Conservation (phyloP, 2,888 invertebrate genomes). For the Globia sparganii region DNA sequence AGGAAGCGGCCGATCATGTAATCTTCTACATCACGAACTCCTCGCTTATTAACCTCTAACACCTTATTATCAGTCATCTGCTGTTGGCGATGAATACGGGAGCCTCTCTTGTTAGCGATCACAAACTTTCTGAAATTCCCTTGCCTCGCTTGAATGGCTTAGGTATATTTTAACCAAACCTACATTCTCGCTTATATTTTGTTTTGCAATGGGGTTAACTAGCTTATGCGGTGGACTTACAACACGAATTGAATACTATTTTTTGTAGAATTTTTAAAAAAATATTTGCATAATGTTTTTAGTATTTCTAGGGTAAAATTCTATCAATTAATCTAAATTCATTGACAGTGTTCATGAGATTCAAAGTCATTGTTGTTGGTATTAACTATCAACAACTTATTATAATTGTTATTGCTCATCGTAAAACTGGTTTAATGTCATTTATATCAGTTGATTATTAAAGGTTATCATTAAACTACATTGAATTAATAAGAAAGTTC, state of each 20-base stretch:
- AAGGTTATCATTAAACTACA: slow-evolving; percentile 24
- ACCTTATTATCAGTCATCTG: slow-evolving; percentile 91
- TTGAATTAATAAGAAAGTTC: slow-evolving; percentile 16
- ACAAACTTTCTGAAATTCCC: slow-evolving; percentile 95
- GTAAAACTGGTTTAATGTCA: slow-evolving; percentile 5
- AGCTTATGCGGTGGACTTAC: too few species aligned
- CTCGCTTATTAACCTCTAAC: slow-evolving; percentile 93
- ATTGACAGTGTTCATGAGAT: neutral
- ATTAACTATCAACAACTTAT: neutral
- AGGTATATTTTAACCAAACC: too few species aligned
- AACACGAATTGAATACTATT: neutral
- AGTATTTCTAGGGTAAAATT: neutral
- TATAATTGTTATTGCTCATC: neutral
- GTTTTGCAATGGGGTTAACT: neutral
- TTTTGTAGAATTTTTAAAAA: neutral
- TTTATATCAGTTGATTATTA: neutral
- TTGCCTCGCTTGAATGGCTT: slow-evolving; percentile 90
- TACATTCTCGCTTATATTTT: too few species aligned
- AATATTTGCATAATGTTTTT: neutral
- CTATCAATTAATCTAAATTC: neutral
- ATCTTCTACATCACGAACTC: slow-evolving; percentile 92
- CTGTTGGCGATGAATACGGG: slow-evolving; percentile 91
- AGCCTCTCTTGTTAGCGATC: slow-evolving; percentile 94
- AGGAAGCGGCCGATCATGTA: slow-evolving; percentile 89
- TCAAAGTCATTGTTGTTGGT: neutral